Evolutionary conservation across 1,140 invertebrate genomes (phyloP).

Genomic region (Nomia melanderi): DNA sequence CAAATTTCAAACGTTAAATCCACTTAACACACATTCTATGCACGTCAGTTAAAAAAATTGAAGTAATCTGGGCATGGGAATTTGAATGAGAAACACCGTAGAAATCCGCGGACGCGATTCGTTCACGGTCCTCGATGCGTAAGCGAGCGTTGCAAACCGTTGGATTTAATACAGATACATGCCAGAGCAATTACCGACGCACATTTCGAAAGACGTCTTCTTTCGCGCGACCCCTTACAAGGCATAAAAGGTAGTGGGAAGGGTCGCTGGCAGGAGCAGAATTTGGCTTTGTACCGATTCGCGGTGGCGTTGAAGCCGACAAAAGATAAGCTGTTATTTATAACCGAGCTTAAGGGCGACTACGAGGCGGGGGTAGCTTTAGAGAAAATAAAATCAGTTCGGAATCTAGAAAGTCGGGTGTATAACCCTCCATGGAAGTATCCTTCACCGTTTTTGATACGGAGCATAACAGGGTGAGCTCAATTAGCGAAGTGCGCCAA

Average conservation of each 20-base stretch:
- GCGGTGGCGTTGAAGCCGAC: conserved; percentile 70
- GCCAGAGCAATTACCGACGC: conserved; percentile 73
- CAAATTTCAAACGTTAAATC: background rate
- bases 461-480: background rate
- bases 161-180: conserved; percentile 69
- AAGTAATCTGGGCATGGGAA: background rate
- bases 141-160: conserved; percentile 46
- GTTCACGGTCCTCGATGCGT: conserved; percentile 36
- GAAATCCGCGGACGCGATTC: background rate
- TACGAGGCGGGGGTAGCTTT: conserved; percentile 39
- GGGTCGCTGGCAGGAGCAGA: conserved; percentile 44
- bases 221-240: conserved; percentile 61
- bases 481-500: background rate
- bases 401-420: conserved; percentile 22
- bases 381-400: conserved; percentile 62
- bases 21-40: background rate
- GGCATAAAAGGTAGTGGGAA: conserved; percentile 53
- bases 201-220: conserved; percentile 69
- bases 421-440: conserved; percentile 27
- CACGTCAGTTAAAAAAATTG: background rate
- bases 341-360: conserved; percentile 69
- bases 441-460: conserved; percentile 2
- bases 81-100: background rate
- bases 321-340: conserved; percentile 76
- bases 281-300: conserved; percentile 68